Percentiles rank a stretch among this genome's conserved stretches.
Evolutionary conservation across 2,113 vertebrate species (phyloP).

Genomic region (Mastomys coucha): DNA sequence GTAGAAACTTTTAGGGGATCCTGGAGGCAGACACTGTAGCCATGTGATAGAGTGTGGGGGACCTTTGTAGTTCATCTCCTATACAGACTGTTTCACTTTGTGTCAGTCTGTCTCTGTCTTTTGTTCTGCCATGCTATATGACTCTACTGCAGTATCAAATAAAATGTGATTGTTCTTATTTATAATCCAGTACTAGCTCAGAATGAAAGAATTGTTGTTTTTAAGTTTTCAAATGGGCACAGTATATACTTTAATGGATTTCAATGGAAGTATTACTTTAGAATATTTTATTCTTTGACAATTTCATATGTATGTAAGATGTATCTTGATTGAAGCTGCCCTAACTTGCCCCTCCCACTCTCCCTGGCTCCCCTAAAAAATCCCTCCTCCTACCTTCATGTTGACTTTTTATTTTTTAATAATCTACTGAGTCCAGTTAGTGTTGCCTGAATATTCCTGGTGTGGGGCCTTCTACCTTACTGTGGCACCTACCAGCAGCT

Average conservation of each 20-base stretch:
- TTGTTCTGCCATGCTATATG: neutral
- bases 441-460: neutral
- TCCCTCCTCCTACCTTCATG: neutral
- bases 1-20: conserved; percentile 7
- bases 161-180: conserved; percentile 14
- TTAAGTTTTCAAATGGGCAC: conserved; percentile 30
- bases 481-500: too few species aligned
- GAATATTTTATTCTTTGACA: neutral
- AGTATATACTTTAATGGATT: conserved; percentile 1
- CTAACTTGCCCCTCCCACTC: neutral
- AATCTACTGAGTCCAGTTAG: neutral
- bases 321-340: neutral
- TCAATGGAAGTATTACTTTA: neutral
- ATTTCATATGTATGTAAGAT: neutral
- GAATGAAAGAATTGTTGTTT: neutral
- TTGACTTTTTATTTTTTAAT: neutral
- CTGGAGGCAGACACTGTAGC: neutral
- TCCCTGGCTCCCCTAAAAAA: neutral
- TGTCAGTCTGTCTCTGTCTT: neutral
- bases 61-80: neutral
- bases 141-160: conserved; percentile 2
- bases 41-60: neutral
- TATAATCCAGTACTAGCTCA: neutral
- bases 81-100: neutral
- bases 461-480: too few species aligned